Base-by-base conservation (phyloP, 2,888 invertebrate species). In the Balanococcus diminutus region DNA sequence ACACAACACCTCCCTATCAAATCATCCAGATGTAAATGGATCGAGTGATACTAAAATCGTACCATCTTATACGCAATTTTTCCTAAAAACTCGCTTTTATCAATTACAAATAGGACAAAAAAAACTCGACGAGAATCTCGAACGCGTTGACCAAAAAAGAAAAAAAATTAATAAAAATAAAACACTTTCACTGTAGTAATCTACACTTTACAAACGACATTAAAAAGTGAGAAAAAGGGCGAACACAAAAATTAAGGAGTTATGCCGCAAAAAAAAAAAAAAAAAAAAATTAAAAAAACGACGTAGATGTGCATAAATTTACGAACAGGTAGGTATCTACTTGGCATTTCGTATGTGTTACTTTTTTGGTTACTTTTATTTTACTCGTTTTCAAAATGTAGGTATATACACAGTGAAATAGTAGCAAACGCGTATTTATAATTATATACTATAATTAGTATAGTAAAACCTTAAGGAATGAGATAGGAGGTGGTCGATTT, bases 401-500 rank as follows among this genome's bases (percentile, higher is more conserved):
- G n/a, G 11, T 81, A 39, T 42, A 5, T 39, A 42, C 39, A 81
- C 25, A n/a, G n/a, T 22, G 51, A 39, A 39, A 81, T 4, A 19
- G 51, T 4, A 42, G 16, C 9, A 11, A 5, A 51, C 51, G 8
- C 51, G 51, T 19, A 51, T 19, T 19, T 51, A 51, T 5, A 8
- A 51, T 36, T 8, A 36, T 28, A 56, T 31, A 82, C 25, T 28
- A 11, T 31, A 51, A 14, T 82, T 31, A 82, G 14, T 28, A 11
- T 31, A 51, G 22, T 82, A 51, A 46, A n/a, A 81, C 22, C 51
- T 84, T 39, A 39, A 75, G 84, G 84, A 84, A 84, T 84, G 84
- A 75, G 75, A 84, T 72, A 75, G 72, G 46, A 75, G 72, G 75
- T 84, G 72, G 72, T 84, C 31, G 42, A 72, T 75, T 84, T 67